phyloP scores from a whole-genome alignment of 1,140 invertebrate species.

The Drosophila obscura region DNA sequence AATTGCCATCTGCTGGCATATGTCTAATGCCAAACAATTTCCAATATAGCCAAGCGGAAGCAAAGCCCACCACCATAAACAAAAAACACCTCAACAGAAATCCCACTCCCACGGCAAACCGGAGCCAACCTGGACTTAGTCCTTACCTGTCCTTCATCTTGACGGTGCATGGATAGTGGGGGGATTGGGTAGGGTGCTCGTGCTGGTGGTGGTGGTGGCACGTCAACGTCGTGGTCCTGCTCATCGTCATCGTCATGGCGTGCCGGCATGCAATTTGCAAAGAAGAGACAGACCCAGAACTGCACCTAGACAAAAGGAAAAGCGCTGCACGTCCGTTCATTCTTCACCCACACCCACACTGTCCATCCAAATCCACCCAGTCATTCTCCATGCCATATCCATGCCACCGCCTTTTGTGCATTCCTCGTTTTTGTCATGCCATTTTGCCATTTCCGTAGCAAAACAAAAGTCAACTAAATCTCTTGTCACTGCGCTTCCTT shows the following conservation, averaged over 20 bases:
- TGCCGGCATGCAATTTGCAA: slow-evolving; percentile 62
- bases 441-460: slow-evolving; percentile 63
- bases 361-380: background rate
- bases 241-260: slow-evolving; percentile 49
- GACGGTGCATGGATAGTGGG: background rate
- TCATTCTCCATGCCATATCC: background rate
- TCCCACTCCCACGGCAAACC: slow-evolving; percentile 13
- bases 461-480: slow-evolving; percentile 68
- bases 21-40: slow-evolving; percentile 28
- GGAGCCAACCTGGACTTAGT: slow-evolving; percentile 8
- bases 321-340: slow-evolving; percentile 48
- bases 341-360: slow-evolving; percentile 6
- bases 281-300: slow-evolving; percentile 31
- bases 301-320: slow-evolving; percentile 48
- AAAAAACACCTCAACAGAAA: slow-evolving; percentile 39
- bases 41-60: slow-evolving; percentile 20
- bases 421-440: slow-evolving; percentile 62
- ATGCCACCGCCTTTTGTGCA: slow-evolving; percentile 47
- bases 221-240: slow-evolving; percentile 38
- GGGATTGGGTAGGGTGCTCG: background rate
- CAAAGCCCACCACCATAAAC: slow-evolving; percentile 22
- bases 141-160: slow-evolving; percentile 24
- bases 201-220: background rate
- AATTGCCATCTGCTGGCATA: slow-evolving; percentile 11
- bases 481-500: slow-evolving; percentile 57